Evolutionary conservation across 2,113 vertebrate species (phyloP).

Genomic region (Malurus elegans): DNA sequence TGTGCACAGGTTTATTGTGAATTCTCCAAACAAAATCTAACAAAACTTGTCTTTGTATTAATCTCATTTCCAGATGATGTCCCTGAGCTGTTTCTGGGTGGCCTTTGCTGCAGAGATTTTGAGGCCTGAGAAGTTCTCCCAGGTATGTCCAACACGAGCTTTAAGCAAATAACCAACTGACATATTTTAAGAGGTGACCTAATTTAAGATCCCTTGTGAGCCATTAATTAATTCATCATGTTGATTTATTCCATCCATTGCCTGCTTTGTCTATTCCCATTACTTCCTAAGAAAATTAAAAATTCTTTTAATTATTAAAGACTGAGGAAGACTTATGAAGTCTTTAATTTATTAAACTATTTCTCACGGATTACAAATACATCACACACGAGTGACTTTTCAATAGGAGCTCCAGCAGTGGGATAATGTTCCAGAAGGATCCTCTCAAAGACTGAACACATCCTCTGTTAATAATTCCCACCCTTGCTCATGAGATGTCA

Average conservation of each 20-base stretch:
- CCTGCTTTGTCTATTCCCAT: slow-evolving; percentile 61
- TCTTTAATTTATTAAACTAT: slow-evolving; percentile 58
- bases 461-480: neutral
- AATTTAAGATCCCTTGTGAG: slow-evolving; percentile 50
- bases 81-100: neutral
- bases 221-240: slow-evolving; percentile 68
- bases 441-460: neutral
- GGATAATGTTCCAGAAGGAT: neutral
- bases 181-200: slow-evolving; percentile 57
- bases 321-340: slow-evolving; percentile 15
- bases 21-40: neutral
- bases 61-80: neutral
- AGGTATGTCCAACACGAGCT: neutral
- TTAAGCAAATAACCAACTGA: slow-evolving; percentile 46
- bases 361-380: slow-evolving; percentile 45
- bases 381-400: neutral
- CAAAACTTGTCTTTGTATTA: neutral
- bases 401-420: neutral
- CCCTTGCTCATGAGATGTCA: neutral
- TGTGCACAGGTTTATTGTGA: neutral
- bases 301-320: slow-evolving; percentile 65
- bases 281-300: slow-evolving; percentile 59
- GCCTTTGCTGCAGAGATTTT: neutral
- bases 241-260: slow-evolving; percentile 62
- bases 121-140: slow-evolving; percentile 2